A percentile compares a stretch with the other conserved stretches of the same genome.
Evolutionary conservation across 53 echinoderm and acorn worm genomes (phyloP).

Genomic region (Zoroaster sp.): DNA sequence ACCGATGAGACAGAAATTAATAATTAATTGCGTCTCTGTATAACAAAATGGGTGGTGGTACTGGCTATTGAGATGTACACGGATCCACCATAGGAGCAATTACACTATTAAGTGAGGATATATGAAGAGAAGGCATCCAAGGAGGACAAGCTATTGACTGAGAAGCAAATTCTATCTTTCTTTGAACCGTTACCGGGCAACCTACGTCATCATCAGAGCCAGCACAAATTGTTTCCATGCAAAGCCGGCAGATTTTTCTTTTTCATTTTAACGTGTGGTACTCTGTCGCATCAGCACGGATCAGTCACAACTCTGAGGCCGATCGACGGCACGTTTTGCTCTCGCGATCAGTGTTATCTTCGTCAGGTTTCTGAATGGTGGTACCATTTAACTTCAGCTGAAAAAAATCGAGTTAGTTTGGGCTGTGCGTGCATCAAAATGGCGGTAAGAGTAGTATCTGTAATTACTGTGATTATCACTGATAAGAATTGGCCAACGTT

Average conservation of each 20-base stretch:
- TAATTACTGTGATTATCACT: neutral
- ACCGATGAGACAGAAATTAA: too few relatives aligned
- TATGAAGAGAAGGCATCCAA: neutral
- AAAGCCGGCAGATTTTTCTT: neutral
- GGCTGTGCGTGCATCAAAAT: neutral
- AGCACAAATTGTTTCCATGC: neutral
- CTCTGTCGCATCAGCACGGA: neutral
- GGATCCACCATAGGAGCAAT: neutral
- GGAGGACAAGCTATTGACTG: neutral
- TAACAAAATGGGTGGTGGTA: too few relatives aligned
- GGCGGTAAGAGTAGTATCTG: neutral
- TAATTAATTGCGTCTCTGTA: too few relatives aligned
- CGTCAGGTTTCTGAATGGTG: neutral
- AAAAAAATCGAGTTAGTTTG: neutral
- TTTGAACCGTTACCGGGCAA: conserved; percentile 7
- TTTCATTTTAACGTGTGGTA: neutral
- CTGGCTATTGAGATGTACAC: neutral
- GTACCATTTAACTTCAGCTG: neutral
- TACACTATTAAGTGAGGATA: neutral
- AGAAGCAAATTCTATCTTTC: neutral
- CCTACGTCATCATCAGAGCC: neutral
- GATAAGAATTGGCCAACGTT: neutral
- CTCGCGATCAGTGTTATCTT: neutral
- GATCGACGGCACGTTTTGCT: neutral
- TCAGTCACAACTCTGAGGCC: neutral